phyloP scores from a whole-genome alignment of 2,113 vertebrate genomes.

The Cyprinodon variegatus region DNA sequence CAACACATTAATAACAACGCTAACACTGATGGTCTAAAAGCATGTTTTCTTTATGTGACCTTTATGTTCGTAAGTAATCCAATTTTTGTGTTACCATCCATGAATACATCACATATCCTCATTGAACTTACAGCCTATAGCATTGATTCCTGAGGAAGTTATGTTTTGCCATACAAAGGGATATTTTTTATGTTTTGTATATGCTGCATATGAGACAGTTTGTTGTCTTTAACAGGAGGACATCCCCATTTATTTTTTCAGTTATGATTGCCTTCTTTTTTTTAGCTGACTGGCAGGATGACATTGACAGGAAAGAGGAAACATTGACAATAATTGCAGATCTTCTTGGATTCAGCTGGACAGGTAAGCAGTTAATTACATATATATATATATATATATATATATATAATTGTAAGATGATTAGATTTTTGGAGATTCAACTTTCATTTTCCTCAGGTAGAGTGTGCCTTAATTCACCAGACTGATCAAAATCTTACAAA shows the following conservation, averaged over 20 bases:
- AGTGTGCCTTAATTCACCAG: too few relatives aligned
- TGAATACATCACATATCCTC: constrained; percentile 41
- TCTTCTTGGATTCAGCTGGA: constrained; percentile 99
- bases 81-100: constrained; percentile 39
- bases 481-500: not conserved
- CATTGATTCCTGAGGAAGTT: constrained; percentile 30
- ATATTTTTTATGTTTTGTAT: constrained; percentile 14
- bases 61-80: constrained; percentile 12
- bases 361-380: constrained; percentile 79
- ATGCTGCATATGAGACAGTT: not conserved
- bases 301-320: constrained; percentile 90
- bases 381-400: too few relatives aligned
- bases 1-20: constrained; percentile 17
- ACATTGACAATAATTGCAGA: constrained; percentile 93
- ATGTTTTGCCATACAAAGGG: not conserved
- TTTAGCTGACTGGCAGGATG: constrained; percentile 89
- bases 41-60: constrained; percentile 19
- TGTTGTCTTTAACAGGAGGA: not conserved
- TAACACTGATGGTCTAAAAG: constrained; percentile 27
- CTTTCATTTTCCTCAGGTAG: too few relatives aligned
- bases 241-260: constrained; percentile 58
- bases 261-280: constrained; percentile 77
- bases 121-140: constrained; percentile 44
- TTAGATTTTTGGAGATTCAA: too few relatives aligned
- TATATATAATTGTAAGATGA: too few relatives aligned